Percentiles rank a stretch among this genome's conserved stretches.
These are phyloP conservation scores for Coptotermes formosanus DNA, from an alignment of 1,140 invertebrate genomes.

Conservation along the genomic window DNA sequence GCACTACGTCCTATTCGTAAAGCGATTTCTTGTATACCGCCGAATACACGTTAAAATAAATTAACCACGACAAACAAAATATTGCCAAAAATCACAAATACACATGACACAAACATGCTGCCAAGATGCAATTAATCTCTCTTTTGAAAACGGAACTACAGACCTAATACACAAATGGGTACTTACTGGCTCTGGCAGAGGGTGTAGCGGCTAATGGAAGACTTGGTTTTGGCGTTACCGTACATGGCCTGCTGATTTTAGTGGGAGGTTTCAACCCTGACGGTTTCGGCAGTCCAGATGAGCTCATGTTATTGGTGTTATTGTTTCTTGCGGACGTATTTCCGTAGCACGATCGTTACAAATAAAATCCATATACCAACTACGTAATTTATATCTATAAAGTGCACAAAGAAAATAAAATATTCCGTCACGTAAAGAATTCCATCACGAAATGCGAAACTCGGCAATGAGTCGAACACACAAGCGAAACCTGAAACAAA, in stretches of 20 bases:
- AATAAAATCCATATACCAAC: background rate
- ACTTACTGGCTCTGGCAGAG: conserved; percentile 44
- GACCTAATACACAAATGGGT: background rate
- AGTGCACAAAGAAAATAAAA: background rate
- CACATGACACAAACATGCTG: background rate
- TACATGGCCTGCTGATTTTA: conserved; percentile 60
- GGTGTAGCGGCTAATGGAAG: conserved; percentile 55
- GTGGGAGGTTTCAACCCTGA: conserved; percentile 60
- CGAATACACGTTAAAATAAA: too few relatives aligned
- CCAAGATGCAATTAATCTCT: background rate
- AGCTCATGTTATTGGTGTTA: background rate
- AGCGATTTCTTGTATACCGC: too few relatives aligned
- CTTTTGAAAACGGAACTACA: background rate
- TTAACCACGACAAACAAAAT: too few relatives aligned
- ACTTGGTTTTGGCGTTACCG: conserved; percentile 57
- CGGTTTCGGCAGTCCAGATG: conserved; percentile 43
- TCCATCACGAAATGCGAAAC: background rate
- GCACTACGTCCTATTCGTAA: too few relatives aligned
- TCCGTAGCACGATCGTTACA: background rate
- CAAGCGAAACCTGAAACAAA: background rate
- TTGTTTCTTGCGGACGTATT: background rate
- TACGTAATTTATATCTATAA: background rate
- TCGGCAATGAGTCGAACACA: background rate
- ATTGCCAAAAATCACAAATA: background rate
- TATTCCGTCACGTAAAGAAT: background rate